Base-by-base conservation (phyloP, 2,888 invertebrate species). In the Diaperis boleti region DNA sequence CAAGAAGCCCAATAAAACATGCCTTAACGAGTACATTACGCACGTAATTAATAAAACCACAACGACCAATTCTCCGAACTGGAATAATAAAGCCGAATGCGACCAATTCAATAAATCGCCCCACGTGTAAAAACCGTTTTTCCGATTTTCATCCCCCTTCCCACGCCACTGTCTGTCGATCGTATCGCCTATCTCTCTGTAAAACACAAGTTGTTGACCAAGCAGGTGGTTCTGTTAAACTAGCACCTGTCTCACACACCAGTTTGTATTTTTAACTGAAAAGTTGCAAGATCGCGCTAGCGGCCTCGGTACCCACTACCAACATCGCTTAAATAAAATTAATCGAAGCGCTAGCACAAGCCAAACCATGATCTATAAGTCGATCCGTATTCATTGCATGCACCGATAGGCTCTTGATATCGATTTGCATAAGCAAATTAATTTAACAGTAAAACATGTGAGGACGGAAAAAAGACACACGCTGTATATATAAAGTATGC, bases 201-300 rank as follows among this genome's bases (percentile, higher is more conserved):
- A 61, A 61, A 45, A 56, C 56, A 56, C 62, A 62, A 56, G 55
- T 62, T 55, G 60, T 64, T 64, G 64, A 64, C 60, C 64, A 64
- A 69, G 71, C 71, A 71, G 71, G 71, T 71, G 71, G 66, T 57
- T 69, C 57, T 41, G 62, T 57, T 55, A 68, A 62, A 64, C 64
- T 41, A 72, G 75, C 77, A 76, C 76, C 76, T 77, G 76, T 76
- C 75, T 71, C 72, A 68, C 69, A 74, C 75, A 76, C 76, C 76
- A 76, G 76, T 76, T 75, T 75, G 69, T 73, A 74, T 66, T 74
- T 73, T 76, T 72, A 76, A 72, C 71, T 72, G 74, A 72, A 74
- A 75, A 76, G 73, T 74, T 74, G 74, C 75, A 76, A 68, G 69
- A 66, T 66, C 66, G 33, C 33, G 22, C 22, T 7, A 26, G 33